Conservation (phyloP, 2,888 invertebrate genomes). For the Stenolophus ochropezus region DNA sequence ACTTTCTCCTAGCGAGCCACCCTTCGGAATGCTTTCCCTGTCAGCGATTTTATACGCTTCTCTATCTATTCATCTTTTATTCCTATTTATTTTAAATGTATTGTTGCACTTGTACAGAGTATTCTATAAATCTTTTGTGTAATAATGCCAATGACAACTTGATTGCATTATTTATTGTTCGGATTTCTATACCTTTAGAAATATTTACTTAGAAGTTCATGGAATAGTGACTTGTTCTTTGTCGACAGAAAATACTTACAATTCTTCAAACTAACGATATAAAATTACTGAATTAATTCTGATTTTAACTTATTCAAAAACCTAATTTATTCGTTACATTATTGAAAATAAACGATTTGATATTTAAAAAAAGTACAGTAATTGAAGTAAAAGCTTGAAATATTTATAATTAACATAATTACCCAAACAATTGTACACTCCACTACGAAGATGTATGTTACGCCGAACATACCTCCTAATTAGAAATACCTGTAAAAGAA, state of each 20-base stretch:
- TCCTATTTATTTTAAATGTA: slow-evolving; percentile 1
- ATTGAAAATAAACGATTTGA: too few species aligned
- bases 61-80: slow-evolving; percentile 20
- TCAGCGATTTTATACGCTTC: background rate
- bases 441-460: too few species aligned
- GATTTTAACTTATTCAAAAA: background rate
- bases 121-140: slow-evolving; percentile 16
- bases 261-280: too few species aligned
- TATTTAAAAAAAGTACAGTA: too few species aligned
- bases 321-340: too few species aligned
- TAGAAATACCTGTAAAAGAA: too few species aligned
- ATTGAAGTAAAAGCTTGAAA: too few species aligned
- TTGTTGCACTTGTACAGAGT: background rate
- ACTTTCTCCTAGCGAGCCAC: slow-evolving; percentile 7
- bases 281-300: background rate
- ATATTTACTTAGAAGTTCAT: background rate
- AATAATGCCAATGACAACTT: background rate
- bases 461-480: too few species aligned
- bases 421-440: too few species aligned
- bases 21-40: slow-evolving; percentile 6
- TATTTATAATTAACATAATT: too few species aligned
- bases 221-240: background rate
- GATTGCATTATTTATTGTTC: background rate
- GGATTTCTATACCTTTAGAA: background rate
- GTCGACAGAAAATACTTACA: background rate